Base-by-base conservation (phyloP, 2,113 vertebrate species). In the Perca schrenkii region DNA sequence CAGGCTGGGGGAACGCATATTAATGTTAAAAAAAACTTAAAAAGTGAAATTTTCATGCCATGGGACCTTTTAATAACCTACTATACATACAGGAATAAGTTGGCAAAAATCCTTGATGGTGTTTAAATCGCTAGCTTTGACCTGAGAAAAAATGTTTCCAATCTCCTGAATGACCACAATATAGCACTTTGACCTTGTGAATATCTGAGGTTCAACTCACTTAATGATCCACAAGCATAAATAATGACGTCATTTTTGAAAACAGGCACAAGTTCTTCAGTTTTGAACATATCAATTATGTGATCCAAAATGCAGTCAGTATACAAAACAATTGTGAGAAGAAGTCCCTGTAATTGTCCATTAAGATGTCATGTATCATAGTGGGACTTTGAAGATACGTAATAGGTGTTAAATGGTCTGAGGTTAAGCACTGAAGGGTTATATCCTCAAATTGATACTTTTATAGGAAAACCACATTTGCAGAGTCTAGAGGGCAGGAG, bases 201-300 rank as follows among this genome's bases (percentile, higher is more conserved):
- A 77, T 71, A 68, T 70, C n/a, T 80, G 81, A 87, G 66, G 61
- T 81, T 80, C 49, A 34, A 34, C 67, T 83, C 70, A 46, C 63
- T 65, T 79, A 71, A 12, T 40, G 49, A 82, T 83, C 64, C 84
- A 89, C 81, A 82, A 84, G 71, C 75, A 81, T 84, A 63, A 86
- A 86, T 78, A 66, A 78, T 43, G 43, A 66, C 0, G 21, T 80
- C 34, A 12, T 61, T 82, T 90, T 84, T 91, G 95, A 96, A 97
- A 99, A 97, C 96, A 96, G 96, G 96, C 96, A 97, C 95, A 96
- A 94, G 96, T 97, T 97, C 94, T 96, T 97, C 95, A 97, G 96
- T 78, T 84, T 94, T 89, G 54, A 94, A 97, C 96, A 96, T 96
- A 97, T 96, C 94, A 96, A 97, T 43, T 96, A 98, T 95, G 96